These are phyloP conservation scores for Terebella lapidaria DNA, from an alignment of 2,888 invertebrate species.

Conservation along the genomic window DNA sequence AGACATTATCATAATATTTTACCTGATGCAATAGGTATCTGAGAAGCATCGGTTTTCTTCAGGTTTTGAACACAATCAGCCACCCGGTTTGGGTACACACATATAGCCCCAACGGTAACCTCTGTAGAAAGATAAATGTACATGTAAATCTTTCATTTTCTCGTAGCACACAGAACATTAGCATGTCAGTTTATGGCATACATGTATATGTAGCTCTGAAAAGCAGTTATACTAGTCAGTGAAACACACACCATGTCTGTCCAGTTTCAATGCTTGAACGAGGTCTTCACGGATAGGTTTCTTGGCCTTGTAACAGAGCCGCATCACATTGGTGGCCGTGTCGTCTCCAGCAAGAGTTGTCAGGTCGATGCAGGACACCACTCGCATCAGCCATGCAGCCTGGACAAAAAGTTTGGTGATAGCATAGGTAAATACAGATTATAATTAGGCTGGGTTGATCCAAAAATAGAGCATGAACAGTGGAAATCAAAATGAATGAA, in stretches of 20 bases:
- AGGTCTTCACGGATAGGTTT: constrained; percentile 52
- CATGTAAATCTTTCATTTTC: too few relatives aligned
- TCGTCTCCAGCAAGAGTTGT: constrained; percentile 80
- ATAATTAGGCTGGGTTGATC: not conserved
- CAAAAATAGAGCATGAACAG: not conserved
- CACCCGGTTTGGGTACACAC: constrained; percentile 88
- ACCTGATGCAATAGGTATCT: constrained; percentile 65
- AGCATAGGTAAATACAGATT: not conserved
- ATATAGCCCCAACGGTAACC: constrained; percentile 78
- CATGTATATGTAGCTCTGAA: not conserved
- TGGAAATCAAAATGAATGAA: not conserved
- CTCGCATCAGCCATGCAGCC: constrained; percentile 70
- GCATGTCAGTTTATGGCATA: too few relatives aligned
- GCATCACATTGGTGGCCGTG: constrained; percentile 66
- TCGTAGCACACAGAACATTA: too few relatives aligned
- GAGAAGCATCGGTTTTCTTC: constrained; percentile 47
- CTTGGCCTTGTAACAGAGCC: constrained; percentile 74
- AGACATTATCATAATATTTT: too few relatives aligned
- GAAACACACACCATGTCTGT: constrained; percentile 6
- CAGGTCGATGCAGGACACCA: constrained; percentile 82
- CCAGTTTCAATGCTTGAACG: constrained; percentile 42
- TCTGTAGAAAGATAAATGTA: constrained; percentile 26
- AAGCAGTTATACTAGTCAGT: not conserved
- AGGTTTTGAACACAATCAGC: constrained; percentile 64
- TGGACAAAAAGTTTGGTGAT: too few relatives aligned